These are phyloP conservation scores for Hermatobates lingyangjiaoensis DNA, from an alignment of 1,140 invertebrate species.

Conservation along the genomic window DNA sequence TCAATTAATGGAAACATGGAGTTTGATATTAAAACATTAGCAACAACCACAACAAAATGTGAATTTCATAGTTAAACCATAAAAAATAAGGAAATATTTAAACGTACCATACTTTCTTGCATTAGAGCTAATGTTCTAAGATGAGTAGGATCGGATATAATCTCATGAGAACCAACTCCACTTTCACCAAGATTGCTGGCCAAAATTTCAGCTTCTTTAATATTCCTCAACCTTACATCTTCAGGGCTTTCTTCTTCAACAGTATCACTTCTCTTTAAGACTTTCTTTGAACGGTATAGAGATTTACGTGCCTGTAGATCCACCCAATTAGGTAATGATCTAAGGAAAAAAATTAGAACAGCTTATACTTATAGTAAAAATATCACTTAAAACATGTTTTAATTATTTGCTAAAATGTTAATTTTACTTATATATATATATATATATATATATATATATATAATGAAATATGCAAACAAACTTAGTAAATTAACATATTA, in stretches of 20 bases:
- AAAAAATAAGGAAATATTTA: not conserved
- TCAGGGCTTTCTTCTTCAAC: slow-evolving; percentile 49
- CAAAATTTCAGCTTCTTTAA: slow-evolving; percentile 78
- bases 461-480: no score
- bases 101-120: slow-evolving; percentile 73
- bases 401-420: no score
- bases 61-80: not conserved
- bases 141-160: slow-evolving; percentile 55
- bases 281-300: slow-evolving; percentile 15
- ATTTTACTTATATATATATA: no score
- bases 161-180: slow-evolving; percentile 64
- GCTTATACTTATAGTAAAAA: no score
- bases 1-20: not conserved
- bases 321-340: slow-evolving; percentile 65
- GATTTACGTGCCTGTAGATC: slow-evolving; percentile 41
- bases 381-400: no score
- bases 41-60: not conserved
- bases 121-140: slow-evolving; percentile 67
- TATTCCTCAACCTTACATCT: slow-evolving; percentile 59
- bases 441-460: no score
- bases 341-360: slow-evolving; percentile 25
- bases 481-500: no score
- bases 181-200: slow-evolving; percentile 72
- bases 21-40: not conserved
- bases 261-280: slow-evolving; percentile 29